phyloP scores from a whole-genome alignment of 1,140 invertebrate species.

The Argopecten irradians region DNA sequence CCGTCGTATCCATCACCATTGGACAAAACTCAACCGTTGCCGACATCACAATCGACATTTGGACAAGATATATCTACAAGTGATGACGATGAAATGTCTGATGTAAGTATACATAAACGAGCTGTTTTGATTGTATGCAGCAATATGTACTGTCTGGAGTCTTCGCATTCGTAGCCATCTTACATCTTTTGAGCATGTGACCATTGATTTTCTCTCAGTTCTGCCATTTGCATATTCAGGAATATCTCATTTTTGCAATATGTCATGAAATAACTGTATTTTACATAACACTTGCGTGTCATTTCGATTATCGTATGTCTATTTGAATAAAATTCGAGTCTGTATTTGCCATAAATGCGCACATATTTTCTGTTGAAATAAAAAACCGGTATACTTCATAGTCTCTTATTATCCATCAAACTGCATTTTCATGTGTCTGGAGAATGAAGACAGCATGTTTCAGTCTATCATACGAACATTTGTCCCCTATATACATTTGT shows the following conservation, averaged over 20 bases:
- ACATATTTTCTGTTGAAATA: not conserved
- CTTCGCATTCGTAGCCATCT: not conserved
- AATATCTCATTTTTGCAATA: slow-evolving; percentile 18
- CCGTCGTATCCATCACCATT: slow-evolving; percentile 60
- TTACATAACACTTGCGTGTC: not conserved
- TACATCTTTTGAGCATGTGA: slow-evolving; percentile 13
- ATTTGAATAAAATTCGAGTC: not conserved
- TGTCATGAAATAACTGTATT: not conserved
- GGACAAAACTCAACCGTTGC: slow-evolving; percentile 81
- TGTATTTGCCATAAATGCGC: not conserved
- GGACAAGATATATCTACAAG: slow-evolving; percentile 93
- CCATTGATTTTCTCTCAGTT: slow-evolving; percentile 9
- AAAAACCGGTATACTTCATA: not conserved
- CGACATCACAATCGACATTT: slow-evolving; percentile 86
- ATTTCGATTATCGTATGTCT: not conserved
- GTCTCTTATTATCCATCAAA: not conserved
- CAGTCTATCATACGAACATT: not conserved
- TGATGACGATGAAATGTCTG: slow-evolving; percentile 94
- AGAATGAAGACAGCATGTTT: not conserved
- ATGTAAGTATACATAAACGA: slow-evolving; percentile 81
- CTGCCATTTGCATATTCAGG: slow-evolving; percentile 15
- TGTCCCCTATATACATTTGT: not conserved
- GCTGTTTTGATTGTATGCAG: not conserved
- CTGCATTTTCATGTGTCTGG: not conserved
- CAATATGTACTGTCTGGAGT: not conserved